Percentiles rank a stretch among this genome's conserved stretches.
These are phyloP conservation scores for Micromys minutus DNA, from an alignment of 2,113 vertebrate genomes.

Conservation along the genomic window DNA sequence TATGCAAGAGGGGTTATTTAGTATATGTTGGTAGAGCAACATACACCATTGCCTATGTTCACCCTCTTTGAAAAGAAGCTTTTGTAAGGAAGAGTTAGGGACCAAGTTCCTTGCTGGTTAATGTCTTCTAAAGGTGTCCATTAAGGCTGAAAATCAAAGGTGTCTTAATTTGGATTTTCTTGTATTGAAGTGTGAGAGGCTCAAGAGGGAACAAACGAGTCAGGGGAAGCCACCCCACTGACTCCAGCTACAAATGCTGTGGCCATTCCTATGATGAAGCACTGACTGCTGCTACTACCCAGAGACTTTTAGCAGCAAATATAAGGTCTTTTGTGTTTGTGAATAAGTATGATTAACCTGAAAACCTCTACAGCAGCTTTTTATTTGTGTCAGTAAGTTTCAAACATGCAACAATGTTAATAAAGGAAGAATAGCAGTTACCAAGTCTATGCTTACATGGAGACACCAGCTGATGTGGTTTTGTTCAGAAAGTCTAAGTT, in stretches of 20 bases:
- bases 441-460: constrained; percentile 2
- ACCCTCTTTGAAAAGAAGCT: constrained; percentile 51
- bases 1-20: not conserved
- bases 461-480: not conserved
- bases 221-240: not conserved
- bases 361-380: constrained; percentile 47
- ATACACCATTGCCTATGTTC: constrained; percentile 25
- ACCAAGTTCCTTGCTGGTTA: not conserved
- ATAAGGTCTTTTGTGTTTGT: constrained; percentile 14
- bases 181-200: not conserved
- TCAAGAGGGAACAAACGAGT: not conserved
- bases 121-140: not conserved
- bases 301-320: constrained; percentile 66
- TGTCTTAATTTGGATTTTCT: constrained; percentile 36
- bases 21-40: constrained; percentile 13
- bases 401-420: constrained; percentile 70
- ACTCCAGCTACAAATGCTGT: not conserved
- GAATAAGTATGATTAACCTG: constrained; percentile 70
- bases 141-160: not conserved
- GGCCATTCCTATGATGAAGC: constrained; percentile 14
- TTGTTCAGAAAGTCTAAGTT: not conserved
- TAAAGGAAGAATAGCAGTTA: constrained; percentile 53
- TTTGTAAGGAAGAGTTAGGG: not conserved
- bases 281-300: constrained; percentile 30
- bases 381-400: constrained; percentile 69